A percentile compares a stretch with the other conserved stretches of the same genome.
These are phyloP conservation scores for Mormyrops attenuatus DNA, from an alignment of 2,797 vertebrate species.

Conservation along the genomic window DNA sequence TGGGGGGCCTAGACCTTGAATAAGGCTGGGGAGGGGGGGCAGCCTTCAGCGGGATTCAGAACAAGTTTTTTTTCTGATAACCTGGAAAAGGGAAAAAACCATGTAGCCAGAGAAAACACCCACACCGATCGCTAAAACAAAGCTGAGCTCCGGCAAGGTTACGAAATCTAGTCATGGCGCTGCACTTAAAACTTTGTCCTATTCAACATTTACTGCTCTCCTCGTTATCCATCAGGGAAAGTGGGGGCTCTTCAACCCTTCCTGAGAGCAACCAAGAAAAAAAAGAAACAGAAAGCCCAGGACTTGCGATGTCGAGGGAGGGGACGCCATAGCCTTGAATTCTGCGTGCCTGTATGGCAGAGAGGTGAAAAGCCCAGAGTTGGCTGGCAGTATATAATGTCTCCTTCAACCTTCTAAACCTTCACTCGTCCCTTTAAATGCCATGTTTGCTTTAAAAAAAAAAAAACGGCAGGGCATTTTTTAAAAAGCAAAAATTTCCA, in stretches of 20 bases:
- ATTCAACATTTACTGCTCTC: conserved; percentile 44
- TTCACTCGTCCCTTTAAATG: not conserved
- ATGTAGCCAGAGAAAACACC: conserved; percentile 8
- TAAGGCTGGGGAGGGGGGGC: not conserved
- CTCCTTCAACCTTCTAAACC: conserved; percentile 9
- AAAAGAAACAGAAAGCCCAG: conserved; percentile 31
- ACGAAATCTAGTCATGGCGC: conserved; percentile 8
- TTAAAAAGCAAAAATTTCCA: conserved; percentile 12
- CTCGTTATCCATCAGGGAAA: conserved; percentile 41
- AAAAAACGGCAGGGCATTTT: conserved; percentile 10
- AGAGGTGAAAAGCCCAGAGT: conserved; percentile 51
- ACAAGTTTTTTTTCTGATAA: conserved; percentile 27
- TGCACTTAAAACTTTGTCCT: conserved; percentile 32
- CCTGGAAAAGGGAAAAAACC: conserved; percentile 1
- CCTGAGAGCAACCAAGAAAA: conserved; percentile 40
- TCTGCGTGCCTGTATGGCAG: conserved; percentile 38
- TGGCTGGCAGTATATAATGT: conserved; percentile 21
- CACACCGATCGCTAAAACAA: conserved; percentile 17
- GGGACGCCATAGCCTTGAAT: conserved; percentile 43
- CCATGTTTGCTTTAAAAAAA: not conserved
- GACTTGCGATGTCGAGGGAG: conserved; percentile 22
- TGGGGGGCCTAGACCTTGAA: conserved; percentile 19
- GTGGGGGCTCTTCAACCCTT: conserved; percentile 38
- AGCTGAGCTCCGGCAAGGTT: conserved; percentile 20
- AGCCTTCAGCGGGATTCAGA: not conserved